A percentile compares a stretch with the other conserved stretches of the same genome.
phyloP scores from a whole-genome alignment of 2,797 vertebrate genomes.

The Aeoliscus strigatus region DNA sequence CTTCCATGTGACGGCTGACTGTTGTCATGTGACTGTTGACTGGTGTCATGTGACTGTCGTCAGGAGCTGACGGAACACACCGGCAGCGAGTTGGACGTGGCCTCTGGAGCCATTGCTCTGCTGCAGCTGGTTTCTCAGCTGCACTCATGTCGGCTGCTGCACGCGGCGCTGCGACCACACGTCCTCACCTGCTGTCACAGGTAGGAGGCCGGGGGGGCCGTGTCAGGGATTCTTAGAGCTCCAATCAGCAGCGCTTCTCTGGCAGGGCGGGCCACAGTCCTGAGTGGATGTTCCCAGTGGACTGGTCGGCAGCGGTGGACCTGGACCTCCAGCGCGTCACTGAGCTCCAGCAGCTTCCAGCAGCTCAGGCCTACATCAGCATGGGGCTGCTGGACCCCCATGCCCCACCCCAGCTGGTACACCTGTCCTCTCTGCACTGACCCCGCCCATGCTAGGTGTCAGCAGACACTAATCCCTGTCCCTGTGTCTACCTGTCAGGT shows the following conservation, averaged over 20 bases:
- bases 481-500: constrained; percentile 13
- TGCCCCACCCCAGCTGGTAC: constrained; percentile 57
- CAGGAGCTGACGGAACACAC: not conserved
- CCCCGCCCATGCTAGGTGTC: no score
- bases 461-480: not conserved
- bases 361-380: constrained; percentile 47
- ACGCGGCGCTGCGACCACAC: constrained; percentile 42
- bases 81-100: rapidly evolving
- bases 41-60: not conserved
- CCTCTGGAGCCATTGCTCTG: constrained; percentile 9
- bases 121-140: constrained; percentile 54
- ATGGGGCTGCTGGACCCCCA: constrained; percentile 47
- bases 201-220: constrained; percentile 15
- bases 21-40: no score
- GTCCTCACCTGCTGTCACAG: constrained; percentile 37
- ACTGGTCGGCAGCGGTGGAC: constrained; percentile 59
- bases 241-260: not conserved
- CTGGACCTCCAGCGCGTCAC: constrained; percentile 53
- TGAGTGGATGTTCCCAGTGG: constrained; percentile 26
- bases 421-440: not conserved
- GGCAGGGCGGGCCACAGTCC: not conserved
- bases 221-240: not conserved
- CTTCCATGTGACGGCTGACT: no score
- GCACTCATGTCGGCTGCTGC: constrained; percentile 56
- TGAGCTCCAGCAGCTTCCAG: constrained; percentile 23